A percentile compares a stretch with the other conserved stretches of the same genome.
Evolutionary conservation across 2,797 vertebrate species (phyloP).

Genomic region (Gymnodraco acuticeps): DNA sequence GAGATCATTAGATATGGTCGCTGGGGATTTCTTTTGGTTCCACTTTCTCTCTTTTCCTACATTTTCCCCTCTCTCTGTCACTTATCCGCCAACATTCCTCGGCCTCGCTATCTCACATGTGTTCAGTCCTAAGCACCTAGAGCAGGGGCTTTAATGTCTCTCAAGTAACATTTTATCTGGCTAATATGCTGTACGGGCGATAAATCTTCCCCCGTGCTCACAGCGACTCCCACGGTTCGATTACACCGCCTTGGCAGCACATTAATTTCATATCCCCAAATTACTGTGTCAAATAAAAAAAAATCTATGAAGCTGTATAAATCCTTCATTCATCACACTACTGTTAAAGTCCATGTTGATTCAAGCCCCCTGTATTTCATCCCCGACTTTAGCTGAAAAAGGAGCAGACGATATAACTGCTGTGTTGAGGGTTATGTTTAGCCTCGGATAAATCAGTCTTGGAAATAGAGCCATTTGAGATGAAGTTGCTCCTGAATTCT

Average conservation of each 20-base stretch:
- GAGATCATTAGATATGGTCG: constrained; percentile 36
- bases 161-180: constrained; percentile 74
- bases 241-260: constrained; percentile 67
- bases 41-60: constrained; percentile 16
- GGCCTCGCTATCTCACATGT: constrained; percentile 9
- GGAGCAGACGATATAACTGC: constrained; percentile 30
- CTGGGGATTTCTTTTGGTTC: background rate
- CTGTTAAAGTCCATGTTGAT: constrained; percentile 69
- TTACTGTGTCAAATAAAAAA: constrained; percentile 48
- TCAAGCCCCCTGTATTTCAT: constrained; percentile 70
- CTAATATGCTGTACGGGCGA: constrained; percentile 44
- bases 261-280: constrained; percentile 65
- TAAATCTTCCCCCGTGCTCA: constrained; percentile 69
- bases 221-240: constrained; percentile 64
- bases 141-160: constrained; percentile 57
- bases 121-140: constrained; percentile 47
- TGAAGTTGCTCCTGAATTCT: constrained; percentile 47
- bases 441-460: constrained; percentile 56
- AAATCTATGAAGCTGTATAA: constrained; percentile 46
- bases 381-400: constrained; percentile 38
- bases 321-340: constrained; percentile 68
- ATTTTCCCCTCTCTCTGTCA: constrained; percentile 13
- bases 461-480: constrained; percentile 43
- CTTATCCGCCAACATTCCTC: constrained; percentile 34
- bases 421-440: constrained; percentile 47